Conservation (phyloP, 2,888 invertebrate genomes). For the Teleiodes luculella region DNA sequence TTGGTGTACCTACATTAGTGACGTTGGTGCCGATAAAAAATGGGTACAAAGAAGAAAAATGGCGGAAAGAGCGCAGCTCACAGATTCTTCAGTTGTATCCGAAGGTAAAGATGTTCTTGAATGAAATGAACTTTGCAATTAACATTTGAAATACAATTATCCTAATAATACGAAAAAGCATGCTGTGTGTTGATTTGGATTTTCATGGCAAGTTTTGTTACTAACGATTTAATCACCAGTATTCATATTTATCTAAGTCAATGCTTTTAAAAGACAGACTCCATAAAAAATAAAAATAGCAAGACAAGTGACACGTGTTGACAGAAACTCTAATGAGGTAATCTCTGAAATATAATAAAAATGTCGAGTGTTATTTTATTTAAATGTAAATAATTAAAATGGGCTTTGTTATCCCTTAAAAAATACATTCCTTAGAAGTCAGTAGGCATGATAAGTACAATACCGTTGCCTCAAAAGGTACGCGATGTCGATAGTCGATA, state of each 20-base stretch:
- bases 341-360: too few species aligned
- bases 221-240: too few species aligned
- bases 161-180: background rate
- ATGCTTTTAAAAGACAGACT: too few species aligned
- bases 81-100: constrained; percentile 71
- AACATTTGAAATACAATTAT: background rate
- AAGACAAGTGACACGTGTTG: too few species aligned
- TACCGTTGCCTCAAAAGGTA: background rate
- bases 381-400: too few species aligned
- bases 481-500: background rate
- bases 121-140: background rate
- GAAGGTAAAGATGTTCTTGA: constrained; percentile 50
- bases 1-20: constrained; percentile 58
- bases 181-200: background rate
- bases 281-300: too few species aligned
- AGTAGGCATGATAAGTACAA: too few species aligned
- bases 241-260: too few species aligned
- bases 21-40: constrained; percentile 34
- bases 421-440: too few species aligned
- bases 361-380: too few species aligned
- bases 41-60: constrained; percentile 74
- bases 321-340: too few species aligned
- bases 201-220: background rate
- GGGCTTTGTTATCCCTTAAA: too few species aligned
- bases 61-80: constrained; percentile 59